Evolutionary conservation across 2,113 vertebrate species (phyloP).

Genomic region (Bothrops jararaca): DNA sequence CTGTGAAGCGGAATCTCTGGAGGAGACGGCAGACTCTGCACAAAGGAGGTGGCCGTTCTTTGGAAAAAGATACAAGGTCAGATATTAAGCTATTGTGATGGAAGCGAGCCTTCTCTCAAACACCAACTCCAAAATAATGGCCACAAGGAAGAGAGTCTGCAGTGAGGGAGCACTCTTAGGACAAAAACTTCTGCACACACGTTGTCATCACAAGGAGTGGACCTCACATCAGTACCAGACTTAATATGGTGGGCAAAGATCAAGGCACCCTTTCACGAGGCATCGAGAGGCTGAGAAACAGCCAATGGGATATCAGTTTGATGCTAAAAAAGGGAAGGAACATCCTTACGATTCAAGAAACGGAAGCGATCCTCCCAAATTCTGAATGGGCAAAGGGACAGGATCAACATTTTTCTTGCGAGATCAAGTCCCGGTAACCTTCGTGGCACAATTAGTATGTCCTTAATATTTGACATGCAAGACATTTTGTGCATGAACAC

Average conservation of each 20-base stretch:
- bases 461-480: neutral
- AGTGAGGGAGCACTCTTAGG: neutral
- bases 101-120: neutral
- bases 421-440: neutral
- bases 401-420: neutral
- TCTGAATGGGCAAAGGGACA: neutral
- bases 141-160: neutral
- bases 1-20: neutral
- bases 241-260: neutral
- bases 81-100: neutral
- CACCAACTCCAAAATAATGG: neutral
- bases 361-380: neutral
- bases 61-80: neutral
- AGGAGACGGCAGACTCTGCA: neutral
- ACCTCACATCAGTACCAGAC: neutral
- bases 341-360: neutral
- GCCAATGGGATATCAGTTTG: neutral
- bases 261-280: neutral
- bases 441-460: neutral
- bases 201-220: neutral
- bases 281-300: neutral
- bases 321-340: neutral
- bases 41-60: neutral
- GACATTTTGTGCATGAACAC: neutral
- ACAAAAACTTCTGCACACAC: neutral